These are phyloP conservation scores for Tachina lurida DNA, from an alignment of 2,888 invertebrate species.

Conservation along the genomic window DNA sequence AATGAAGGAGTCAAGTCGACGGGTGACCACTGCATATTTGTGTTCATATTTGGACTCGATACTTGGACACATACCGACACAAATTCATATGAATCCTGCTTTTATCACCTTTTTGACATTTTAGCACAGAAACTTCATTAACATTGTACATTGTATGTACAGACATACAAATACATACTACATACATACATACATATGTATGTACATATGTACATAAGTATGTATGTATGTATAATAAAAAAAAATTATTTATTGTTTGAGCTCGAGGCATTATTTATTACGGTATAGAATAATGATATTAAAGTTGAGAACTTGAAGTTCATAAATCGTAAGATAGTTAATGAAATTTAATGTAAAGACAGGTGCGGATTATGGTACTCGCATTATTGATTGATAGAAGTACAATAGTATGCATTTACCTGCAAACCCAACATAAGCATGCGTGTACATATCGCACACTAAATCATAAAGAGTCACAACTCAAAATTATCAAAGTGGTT, in stretches of 20 bases:
- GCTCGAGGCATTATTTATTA: constrained; percentile 14
- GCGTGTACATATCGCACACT: too few species aligned
- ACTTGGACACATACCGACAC: neutral
- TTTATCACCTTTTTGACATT: constrained; percentile 54
- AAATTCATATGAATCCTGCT: constrained; percentile 51
- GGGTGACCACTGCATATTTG: constrained; percentile 8
- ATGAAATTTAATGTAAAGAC: neutral
- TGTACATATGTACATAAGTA: neutral
- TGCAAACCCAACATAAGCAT: too few species aligned
- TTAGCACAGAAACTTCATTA: constrained; percentile 59
- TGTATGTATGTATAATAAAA: neutral
- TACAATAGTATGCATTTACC: too few species aligned
- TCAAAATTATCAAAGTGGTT: too few species aligned
- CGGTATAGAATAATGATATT: constrained; percentile 5
- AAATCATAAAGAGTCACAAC: too few species aligned
- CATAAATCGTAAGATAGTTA: constrained; percentile 24
- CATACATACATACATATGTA: too few species aligned
- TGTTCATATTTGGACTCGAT: neutral
- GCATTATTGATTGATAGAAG: neutral
- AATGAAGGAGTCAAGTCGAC: constrained; percentile 37
- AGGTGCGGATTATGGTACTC: neutral
- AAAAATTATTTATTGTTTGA: constrained; percentile 15
- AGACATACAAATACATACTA: neutral
- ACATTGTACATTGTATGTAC: constrained; percentile 33
- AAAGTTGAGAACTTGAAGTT: constrained; percentile 20